Percentiles rank a stretch among this genome's conserved stretches.
These are phyloP conservation scores for Andricus grossulariae DNA, from an alignment of 1,140 invertebrate species.

Conservation along the genomic window DNA sequence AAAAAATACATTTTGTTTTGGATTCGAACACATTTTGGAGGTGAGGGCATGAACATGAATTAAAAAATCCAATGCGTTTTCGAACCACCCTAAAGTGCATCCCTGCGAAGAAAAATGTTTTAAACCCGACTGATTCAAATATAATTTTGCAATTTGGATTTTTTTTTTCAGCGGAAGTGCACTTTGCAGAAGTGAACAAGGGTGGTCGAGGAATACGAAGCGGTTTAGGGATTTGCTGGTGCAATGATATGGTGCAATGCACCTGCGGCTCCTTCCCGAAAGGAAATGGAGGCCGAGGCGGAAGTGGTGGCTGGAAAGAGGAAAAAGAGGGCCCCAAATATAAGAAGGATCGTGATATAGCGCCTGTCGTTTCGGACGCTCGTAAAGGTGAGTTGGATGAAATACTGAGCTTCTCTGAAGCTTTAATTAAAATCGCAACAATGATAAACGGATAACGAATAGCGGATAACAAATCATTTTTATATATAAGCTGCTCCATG, in stretches of 20 bases:
- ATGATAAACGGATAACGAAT: neutral
- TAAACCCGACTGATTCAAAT: conserved; percentile 31
- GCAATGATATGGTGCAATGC: conserved; percentile 73
- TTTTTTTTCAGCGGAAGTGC: conserved; percentile 62
- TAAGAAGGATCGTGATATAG: conserved; percentile 54
- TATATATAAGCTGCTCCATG: neutral
- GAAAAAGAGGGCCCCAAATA: conserved; percentile 48
- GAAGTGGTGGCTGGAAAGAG: conserved; percentile 42
- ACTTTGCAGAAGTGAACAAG: conserved; percentile 67
- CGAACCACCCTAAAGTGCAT: no score
- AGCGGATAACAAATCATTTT: conserved; percentile 6
- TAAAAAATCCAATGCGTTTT: no score
- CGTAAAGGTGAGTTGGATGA: conserved; percentile 59
- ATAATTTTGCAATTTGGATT: conserved; percentile 42
- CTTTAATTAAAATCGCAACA: conserved; percentile 13
- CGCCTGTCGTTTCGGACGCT: conserved; percentile 48
- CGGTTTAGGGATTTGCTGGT: conserved; percentile 74
- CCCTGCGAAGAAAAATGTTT: neutral
- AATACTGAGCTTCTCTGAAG: neutral
- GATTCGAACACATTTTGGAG: no score
- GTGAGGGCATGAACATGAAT: no score
- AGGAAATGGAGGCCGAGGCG: conserved; percentile 35
- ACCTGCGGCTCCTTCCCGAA: conserved; percentile 61
- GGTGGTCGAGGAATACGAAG: conserved; percentile 73
- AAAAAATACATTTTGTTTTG: no score